Evolutionary conservation across 2,888 invertebrate genomes (phyloP), one percentile per base, ranked within the genome.

Genomic region (Clivina fossor): DNA sequence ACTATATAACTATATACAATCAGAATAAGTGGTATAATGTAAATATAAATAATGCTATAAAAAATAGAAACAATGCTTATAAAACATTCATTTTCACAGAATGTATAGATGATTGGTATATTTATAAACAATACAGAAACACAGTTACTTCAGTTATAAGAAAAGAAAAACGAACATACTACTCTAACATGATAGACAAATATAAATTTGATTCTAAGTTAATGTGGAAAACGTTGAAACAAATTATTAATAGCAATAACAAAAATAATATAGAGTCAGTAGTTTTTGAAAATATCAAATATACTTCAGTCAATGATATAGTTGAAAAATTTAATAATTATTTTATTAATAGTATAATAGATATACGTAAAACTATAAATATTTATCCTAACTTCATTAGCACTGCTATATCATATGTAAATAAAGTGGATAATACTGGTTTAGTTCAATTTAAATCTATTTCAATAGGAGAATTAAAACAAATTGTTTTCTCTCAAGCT

Each of bases 271-370:
- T 26, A 7, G 7, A 9, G 8, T 7, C 26, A 26, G 8, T 37
- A 20, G 22, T 11, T 7, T 40, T n/a, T 40, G n/a, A 40, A 20
- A 19, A 40, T 18, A 9, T 18, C n/a, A 18, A 40, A 20, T 40
- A 40, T 13, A 11, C 2, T 19, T n/a, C 9, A 20, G 11, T n/a
- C 2, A 4, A 2, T 3, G 40, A 40, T 19, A 40, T 40, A 3
- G 20, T 19, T 19, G 7, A 40, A n/a, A 40, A 20, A n/a, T 40
- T 37, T 13, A 37, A 37, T 37, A 37, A 13, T 15, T 37, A 37
- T 3, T 37, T 15, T 15, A 8, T 37, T 13, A 13, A 15, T 37
- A 33, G 33, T 33, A 33, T 33, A 8, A 33, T 4, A n/a, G 33
- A 33, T 11, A n/a, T 33, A 4, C 4, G 4, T 11, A n/a, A 33